Evolutionary conservation across 2,888 invertebrate species (phyloP).

Genomic region (Ectemnius continuus): DNA sequence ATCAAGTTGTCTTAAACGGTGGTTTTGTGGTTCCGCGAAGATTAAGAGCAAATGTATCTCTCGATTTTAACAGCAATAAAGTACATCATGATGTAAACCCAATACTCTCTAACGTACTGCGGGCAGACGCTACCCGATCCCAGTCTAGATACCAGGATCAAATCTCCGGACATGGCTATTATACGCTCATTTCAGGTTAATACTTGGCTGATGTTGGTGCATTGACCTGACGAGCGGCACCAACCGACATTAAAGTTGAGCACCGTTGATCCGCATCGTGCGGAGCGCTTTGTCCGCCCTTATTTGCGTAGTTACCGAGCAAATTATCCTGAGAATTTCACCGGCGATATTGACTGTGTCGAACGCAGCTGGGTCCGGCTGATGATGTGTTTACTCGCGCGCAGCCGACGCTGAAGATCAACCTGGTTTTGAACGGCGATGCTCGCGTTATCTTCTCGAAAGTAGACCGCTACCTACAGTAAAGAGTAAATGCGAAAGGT

Average conservation of each 20-base stretch:
- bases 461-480: neutral
- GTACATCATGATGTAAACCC: neutral
- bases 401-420: neutral
- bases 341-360: conserved; percentile 29
- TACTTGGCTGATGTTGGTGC: conserved; percentile 62
- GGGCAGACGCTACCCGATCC: conserved; percentile 51
- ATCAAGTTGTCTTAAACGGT: no score
- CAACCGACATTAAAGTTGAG: conserved; percentile 56
- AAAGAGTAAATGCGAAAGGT: neutral
- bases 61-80: conserved; percentile 16
- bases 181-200: conserved; percentile 70
- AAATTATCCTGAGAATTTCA: conserved; percentile 50
- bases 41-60: conserved; percentile 57
- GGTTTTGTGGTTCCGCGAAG: neutral
- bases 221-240: conserved; percentile 58
- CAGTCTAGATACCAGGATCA: conserved; percentile 58
- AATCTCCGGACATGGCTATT: conserved; percentile 66
- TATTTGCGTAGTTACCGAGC: conserved; percentile 47
- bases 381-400: conserved; percentile 32
- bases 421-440: neutral
- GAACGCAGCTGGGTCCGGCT: conserved; percentile 10
- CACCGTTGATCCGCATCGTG: conserved; percentile 43
- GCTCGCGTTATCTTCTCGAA: neutral
- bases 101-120: conserved; percentile 62
- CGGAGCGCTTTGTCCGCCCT: conserved; percentile 46